These are phyloP conservation scores for Acrossocheilus wenchowensis DNA, from an alignment of 2,797 vertebrate genomes.

Conservation along the genomic window DNA sequence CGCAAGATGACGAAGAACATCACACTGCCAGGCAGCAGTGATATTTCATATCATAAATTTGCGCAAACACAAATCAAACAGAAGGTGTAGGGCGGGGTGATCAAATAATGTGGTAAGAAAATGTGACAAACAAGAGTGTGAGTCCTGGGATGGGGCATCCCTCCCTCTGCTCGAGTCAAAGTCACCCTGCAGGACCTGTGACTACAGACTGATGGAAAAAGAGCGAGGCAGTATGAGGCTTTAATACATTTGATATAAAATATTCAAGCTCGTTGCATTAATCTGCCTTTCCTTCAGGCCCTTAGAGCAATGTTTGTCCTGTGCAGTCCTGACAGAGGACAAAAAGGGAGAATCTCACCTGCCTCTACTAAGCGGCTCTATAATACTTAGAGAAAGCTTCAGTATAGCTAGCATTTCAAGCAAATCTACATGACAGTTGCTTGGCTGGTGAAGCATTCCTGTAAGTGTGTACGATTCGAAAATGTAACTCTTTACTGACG, in stretches of 20 bases:
- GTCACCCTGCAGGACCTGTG: slow-evolving; percentile 38
- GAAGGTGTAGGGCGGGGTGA: slow-evolving; percentile 7
- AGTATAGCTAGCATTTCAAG: background rate
- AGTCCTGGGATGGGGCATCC: slow-evolving; percentile 23
- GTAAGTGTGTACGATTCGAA: background rate
- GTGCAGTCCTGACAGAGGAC: slow-evolving; percentile 71
- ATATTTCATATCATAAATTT: slow-evolving; percentile 20
- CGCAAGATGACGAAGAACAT: slow-evolving; percentile 10
- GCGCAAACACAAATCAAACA: slow-evolving; percentile 23
- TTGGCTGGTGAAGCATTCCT: background rate
- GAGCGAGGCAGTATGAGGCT: slow-evolving; percentile 59
- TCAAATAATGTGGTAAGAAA: slow-evolving; percentile 20
- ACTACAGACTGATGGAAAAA: slow-evolving; percentile 62
- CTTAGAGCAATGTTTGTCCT: slow-evolving; percentile 72
- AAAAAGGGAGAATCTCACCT: slow-evolving; percentile 64
- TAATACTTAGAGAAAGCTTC: slow-evolving; percentile 24
- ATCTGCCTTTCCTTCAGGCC: slow-evolving; percentile 78
- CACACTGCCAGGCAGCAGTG: slow-evolving; percentile 16
- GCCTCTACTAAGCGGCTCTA: slow-evolving; percentile 3
- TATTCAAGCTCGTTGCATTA: slow-evolving; percentile 81
- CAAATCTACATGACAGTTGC: background rate
- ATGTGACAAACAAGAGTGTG: slow-evolving; percentile 40
- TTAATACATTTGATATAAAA: slow-evolving; percentile 82
- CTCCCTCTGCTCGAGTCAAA: slow-evolving; percentile 42
- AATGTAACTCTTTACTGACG: background rate